Base-by-base conservation (phyloP, 2,113 vertebrate genomes). In the Nyctereutes procyonoides region DNA sequence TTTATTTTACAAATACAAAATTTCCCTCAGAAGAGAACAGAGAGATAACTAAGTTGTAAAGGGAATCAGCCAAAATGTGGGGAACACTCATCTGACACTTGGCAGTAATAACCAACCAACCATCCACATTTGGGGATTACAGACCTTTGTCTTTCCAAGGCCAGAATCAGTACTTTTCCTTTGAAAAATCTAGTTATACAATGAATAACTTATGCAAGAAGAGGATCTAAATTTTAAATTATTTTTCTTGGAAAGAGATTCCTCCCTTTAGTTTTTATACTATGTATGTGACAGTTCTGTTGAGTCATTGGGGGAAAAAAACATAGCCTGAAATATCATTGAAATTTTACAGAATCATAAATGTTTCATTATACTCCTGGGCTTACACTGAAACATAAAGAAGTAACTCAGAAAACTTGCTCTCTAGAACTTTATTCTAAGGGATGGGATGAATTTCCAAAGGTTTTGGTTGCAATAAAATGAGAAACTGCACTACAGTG, bases 1-100 rank as follows among this genome's bases (percentile, higher is more conserved):
- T 88, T 96, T 55, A 92, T 81, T 95, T 90, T 91, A 55, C 32
- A 94, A 95, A 93, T 58, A 96, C 17, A 73, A 81, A 89, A 86
- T 81, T 1, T 93, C 32, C 30, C 71, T 88, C 56, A 84, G 19
- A 83, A 63, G 96, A 97, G 17, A 80, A 80, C 30, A 95, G 4
- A 65, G 56, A n/a, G 43, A 63, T 55, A 20, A 28, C 38, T 71
- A 76, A 89, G 48, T 67, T 89, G 67, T 63, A 73, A 62, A 65
- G 26, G 6, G 17, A 83, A 17, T 77, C 51, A 90, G 82, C n/a
- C 35, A 95, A 93, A 87, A 93, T 58, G 51, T 60, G 28, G 81
- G 22, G 14, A 76, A 43, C 1, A 90, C 14, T 88, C 35, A 3
- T 93, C 32, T 65, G 22, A 86, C 2, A 67, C 2, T 38, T 74